Base-by-base conservation (phyloP, 2,888 invertebrate genomes). In the Drosophila stalkeri region DNA sequence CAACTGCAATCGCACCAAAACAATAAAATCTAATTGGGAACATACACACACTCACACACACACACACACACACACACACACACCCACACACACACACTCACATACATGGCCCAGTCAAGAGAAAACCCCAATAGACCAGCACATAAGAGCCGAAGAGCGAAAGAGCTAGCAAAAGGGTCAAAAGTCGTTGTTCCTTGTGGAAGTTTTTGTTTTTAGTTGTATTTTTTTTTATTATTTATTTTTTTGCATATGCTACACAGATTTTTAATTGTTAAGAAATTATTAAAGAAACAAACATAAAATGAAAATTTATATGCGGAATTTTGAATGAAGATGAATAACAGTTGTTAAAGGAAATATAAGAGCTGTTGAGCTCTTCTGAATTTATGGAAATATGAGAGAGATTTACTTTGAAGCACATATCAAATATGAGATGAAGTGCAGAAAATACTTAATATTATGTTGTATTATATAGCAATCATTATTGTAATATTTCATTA, bases 11-110 rank as follows among this genome's bases (percentile, higher is more conserved):
- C 77, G 80, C 77, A 83, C 82, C 73, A 70, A 89, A 90, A 91
- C 91, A 90, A 90, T 90, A 89, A 90, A 90, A 90, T 86, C 90
- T 90, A 90, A 90, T 91, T 90, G 91, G 74, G 86, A 90, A 80
- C 81, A 84, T 68, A 87, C 72, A 81, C 77, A 78, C 62, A 73
- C 56, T 67, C 49, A 66, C 55, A 41, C 43, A 62, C 37, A 56
- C 31, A 69, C 46, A 64, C 39, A 43, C 60, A 44, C 56, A 44
- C 63, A 52, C 60, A 54, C 61, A 44, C 43, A 14, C 57, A 69
- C 51, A 55, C 20, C n/a, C n/a, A n/a, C n/a, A n/a, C n/a, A n/a
- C n/a, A n/a, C n/a, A n/a, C n/a, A n/a, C n/a, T n/a, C n/a, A n/a
- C n/a, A 64, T 20, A 57, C 33, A 60, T 62, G 61, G 37, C 60